These are phyloP conservation scores for Brachionus plicatilis DNA, from an alignment of 1,140 invertebrate species.

Conservation along the genomic window DNA sequence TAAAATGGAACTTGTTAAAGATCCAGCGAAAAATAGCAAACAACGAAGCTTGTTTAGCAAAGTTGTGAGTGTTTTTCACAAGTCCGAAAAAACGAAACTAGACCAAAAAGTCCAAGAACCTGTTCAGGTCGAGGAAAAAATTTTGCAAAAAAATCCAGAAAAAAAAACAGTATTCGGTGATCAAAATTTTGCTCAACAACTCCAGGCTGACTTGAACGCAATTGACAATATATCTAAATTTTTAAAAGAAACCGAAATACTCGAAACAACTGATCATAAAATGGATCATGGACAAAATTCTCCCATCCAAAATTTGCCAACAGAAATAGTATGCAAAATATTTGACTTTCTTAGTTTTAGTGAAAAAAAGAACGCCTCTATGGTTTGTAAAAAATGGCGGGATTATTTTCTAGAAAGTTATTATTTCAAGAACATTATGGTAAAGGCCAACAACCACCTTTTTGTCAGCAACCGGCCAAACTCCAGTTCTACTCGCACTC, in stretches of 20 bases:
- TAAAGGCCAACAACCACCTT: conserved; percentile 23
- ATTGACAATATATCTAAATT: conserved; percentile 24
- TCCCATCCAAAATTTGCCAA: background rate
- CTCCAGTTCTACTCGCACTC: background rate
- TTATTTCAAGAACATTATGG: conserved; percentile 21
- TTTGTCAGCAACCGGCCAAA: conserved; percentile 18
- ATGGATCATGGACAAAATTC: background rate
- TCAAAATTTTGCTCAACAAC: background rate
- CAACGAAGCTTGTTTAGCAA: background rate
- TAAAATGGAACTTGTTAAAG: conserved; percentile 1
- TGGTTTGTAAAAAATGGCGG: conserved; percentile 35
- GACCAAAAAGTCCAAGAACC: background rate
- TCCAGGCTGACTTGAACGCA: background rate
- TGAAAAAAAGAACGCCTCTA: conserved; percentile 5
- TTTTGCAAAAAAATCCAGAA: too few relatives aligned
- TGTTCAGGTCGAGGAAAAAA: background rate
- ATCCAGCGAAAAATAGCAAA: background rate
- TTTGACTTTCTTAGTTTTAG: conserved; percentile 6
- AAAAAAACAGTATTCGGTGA: background rate
- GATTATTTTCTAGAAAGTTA: conserved; percentile 18
- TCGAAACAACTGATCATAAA: background rate
- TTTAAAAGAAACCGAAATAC: background rate
- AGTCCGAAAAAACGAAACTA: background rate
- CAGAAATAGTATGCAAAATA: conserved; percentile 28
- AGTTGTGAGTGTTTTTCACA: background rate